Conservation (phyloP, 2,888 invertebrate species). For the Slavum lentiscoides region DNA sequence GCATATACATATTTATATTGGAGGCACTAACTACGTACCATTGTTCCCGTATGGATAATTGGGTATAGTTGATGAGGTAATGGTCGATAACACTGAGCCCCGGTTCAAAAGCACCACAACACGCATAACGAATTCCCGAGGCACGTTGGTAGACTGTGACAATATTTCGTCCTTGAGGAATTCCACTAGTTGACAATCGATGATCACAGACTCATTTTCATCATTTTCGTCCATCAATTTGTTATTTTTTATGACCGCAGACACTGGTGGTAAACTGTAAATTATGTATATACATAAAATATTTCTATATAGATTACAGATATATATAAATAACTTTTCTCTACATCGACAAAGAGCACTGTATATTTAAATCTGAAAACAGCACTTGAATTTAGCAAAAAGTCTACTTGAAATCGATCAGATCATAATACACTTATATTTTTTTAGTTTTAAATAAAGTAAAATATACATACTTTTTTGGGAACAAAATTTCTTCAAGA, state of each 20-base stretch:
- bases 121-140: slow-evolving; percentile 79
- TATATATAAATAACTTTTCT: too few relatives aligned
- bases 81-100: slow-evolving; percentile 81
- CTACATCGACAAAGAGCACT: too few relatives aligned
- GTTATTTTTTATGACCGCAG: slow-evolving; percentile 17
- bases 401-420: too few relatives aligned
- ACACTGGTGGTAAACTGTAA: background rate
- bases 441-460: too few relatives aligned
- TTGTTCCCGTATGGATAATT: slow-evolving; percentile 22
- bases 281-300: background rate
- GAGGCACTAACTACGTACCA: too few relatives aligned
- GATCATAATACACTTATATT: too few relatives aligned
- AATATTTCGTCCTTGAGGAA: slow-evolving; percentile 78
- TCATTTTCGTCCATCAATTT: slow-evolving; percentile 19
- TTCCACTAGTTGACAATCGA: slow-evolving; percentile 81
- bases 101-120: slow-evolving; percentile 82
- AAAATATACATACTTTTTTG: slow-evolving; percentile 67
- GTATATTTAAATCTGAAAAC: too few relatives aligned
- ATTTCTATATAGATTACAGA: too few relatives aligned
- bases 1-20: too few relatives aligned
- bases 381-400: too few relatives aligned
- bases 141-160: slow-evolving; percentile 77
- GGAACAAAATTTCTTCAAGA: slow-evolving; percentile 90
- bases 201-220: slow-evolving; percentile 71
- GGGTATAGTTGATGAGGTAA: slow-evolving; percentile 59